Conservation (phyloP, 2,888 invertebrate species). For the Troides oblongomaculatus region DNA sequence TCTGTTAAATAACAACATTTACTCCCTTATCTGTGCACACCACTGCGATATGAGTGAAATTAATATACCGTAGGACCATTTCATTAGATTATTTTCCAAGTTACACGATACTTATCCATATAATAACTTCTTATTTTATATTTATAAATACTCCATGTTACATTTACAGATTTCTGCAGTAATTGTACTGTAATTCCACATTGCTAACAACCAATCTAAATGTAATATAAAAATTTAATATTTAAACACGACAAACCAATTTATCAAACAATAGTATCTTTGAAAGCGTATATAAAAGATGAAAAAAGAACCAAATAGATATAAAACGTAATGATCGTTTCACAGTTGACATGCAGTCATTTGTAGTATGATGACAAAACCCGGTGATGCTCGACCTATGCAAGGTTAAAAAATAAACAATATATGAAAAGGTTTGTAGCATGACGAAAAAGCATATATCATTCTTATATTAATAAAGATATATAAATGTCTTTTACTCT, state of each 20-base stretch:
- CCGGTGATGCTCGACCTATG: constrained; percentile 41
- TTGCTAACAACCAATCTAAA: no score
- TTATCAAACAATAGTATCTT: neutral
- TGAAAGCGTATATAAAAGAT: neutral
- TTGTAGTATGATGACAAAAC: constrained; percentile 33
- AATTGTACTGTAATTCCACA: no score
- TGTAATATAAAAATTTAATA: no score
- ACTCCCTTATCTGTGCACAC: constrained; percentile 18
- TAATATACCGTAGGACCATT: constrained; percentile 5
- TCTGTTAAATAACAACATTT: constrained; percentile 21
- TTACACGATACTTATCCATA: neutral
- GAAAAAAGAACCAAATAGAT: neutral
- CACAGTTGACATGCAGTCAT: neutral
- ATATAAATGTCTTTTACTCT: neutral
- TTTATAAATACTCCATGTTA: neutral
- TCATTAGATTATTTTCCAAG: neutral
- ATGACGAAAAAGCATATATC: constrained; percentile 15
- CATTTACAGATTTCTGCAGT: neutral
- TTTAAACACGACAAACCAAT: neutral
- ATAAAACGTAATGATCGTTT: neutral
- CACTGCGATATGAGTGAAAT: constrained; percentile 8
- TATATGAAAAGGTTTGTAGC: constrained; percentile 17
- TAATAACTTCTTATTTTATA: neutral
- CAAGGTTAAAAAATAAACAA: constrained; percentile 40
- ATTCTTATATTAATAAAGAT: constrained; percentile 25